phyloP scores from a whole-genome alignment of 2,113 vertebrate genomes.

The Aptenodytes patagonicus region DNA sequence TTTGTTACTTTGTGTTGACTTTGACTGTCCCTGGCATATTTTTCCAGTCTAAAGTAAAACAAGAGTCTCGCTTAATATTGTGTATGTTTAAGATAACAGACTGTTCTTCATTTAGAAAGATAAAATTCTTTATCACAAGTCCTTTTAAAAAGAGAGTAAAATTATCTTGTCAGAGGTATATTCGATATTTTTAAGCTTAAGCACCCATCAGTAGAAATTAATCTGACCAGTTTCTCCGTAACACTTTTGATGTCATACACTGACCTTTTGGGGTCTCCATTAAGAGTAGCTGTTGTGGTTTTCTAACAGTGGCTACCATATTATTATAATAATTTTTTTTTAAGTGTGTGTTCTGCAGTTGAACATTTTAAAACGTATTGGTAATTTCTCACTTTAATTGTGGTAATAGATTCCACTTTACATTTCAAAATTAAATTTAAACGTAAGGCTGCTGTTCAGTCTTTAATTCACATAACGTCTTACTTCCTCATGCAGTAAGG shows the following conservation, averaged over 20 bases:
- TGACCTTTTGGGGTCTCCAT: neutral
- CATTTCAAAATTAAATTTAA: slow-evolving; percentile 39
- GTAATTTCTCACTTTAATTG: slow-evolving; percentile 49
- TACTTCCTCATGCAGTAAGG: slow-evolving; percentile 40
- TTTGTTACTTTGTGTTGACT: slow-evolving; percentile 78
- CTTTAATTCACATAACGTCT: slow-evolving; percentile 51
- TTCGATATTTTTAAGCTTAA: slow-evolving; percentile 60
- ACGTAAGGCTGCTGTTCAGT: slow-evolving; percentile 44
- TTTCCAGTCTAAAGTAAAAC: slow-evolving; percentile 77
- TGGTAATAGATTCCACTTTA: slow-evolving; percentile 46
- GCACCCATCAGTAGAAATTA: slow-evolving; percentile 38
- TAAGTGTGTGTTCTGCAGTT: slow-evolving; percentile 55
- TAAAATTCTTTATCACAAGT: slow-evolving; percentile 52
- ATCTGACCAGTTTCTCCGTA: slow-evolving; percentile 41
- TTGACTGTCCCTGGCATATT: slow-evolving; percentile 76
- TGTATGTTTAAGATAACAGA: slow-evolving; percentile 75
- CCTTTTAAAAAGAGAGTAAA: slow-evolving; percentile 68
- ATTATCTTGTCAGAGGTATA: slow-evolving; percentile 58
- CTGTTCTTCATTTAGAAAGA: slow-evolving; percentile 68
- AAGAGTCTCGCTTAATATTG: slow-evolving; percentile 73
- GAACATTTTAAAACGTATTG: slow-evolving; percentile 27
- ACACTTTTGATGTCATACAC: slow-evolving; percentile 55
- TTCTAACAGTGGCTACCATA: slow-evolving; percentile 58
- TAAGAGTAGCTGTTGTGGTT: slow-evolving; percentile 56
- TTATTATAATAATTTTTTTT: neutral